A percentile compares a stretch with the other conserved stretches of the same genome.
These are phyloP conservation scores for Tetheella fluctuosa DNA, from an alignment of 2,888 invertebrate species.

Conservation along the genomic window DNA sequence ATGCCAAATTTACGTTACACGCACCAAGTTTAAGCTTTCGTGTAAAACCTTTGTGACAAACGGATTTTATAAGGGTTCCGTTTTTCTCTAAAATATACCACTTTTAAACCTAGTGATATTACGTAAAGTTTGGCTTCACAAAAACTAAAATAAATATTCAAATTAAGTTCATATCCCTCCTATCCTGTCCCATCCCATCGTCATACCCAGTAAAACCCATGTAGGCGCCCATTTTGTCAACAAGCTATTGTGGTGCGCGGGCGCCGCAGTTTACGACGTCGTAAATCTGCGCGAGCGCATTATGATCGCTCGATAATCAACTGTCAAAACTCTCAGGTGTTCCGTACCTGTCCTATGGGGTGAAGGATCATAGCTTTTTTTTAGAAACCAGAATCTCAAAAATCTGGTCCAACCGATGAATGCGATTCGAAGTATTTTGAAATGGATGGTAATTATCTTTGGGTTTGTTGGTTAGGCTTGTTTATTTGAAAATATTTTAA, in stretches of 20 bases:
- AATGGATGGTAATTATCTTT: not conserved
- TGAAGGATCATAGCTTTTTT: not conserved
- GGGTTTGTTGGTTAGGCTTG: not conserved
- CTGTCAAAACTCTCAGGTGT: slow-evolving; percentile 56
- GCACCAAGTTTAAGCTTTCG: too few species aligned
- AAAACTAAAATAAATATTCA: not conserved
- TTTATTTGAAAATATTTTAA: too few species aligned
- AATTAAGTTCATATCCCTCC: slow-evolving; percentile 32
- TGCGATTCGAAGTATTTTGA: not conserved
- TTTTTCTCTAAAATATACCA: too few species aligned
- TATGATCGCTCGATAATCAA: slow-evolving; percentile 64
- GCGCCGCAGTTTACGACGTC: slow-evolving; percentile 68
- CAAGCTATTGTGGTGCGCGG: slow-evolving; percentile 57
- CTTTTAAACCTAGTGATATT: too few species aligned
- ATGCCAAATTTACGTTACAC: too few species aligned
- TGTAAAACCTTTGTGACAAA: too few species aligned
- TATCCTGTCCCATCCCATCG: slow-evolving; percentile 22
- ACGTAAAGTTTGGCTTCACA: too few species aligned
- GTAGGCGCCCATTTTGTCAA: slow-evolving; percentile 61
- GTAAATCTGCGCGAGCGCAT: slow-evolving; percentile 65
- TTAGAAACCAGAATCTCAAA: not conserved
- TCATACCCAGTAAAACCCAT: slow-evolving; percentile 15
- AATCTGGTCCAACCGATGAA: not conserved
- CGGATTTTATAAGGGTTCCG: too few species aligned
- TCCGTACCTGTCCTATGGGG: slow-evolving; percentile 24